Conservation (phyloP, 1,140 invertebrate genomes). For the Anthonomus grandis region DNA sequence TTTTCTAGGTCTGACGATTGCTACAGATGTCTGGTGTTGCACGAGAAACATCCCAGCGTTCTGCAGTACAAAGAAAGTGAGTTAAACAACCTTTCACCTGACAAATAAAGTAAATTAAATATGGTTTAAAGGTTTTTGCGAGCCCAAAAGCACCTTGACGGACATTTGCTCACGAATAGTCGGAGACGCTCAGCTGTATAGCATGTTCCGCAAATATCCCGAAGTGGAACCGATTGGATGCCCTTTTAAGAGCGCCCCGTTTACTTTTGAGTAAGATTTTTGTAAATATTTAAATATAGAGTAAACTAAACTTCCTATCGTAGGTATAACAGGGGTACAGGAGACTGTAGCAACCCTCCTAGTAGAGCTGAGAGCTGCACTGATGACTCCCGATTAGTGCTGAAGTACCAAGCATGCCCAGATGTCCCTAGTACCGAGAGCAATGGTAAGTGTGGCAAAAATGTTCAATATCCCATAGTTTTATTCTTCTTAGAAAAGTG, state of each 20-base stretch:
- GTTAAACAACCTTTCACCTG: too few species aligned
- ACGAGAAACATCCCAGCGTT: conserved; percentile 66
- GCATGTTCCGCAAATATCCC: conserved; percentile 69
- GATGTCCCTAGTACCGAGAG: conserved; percentile 71
- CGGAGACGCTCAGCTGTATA: conserved; percentile 68
- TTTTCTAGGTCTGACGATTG: conserved; percentile 55
- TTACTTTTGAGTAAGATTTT: conserved; percentile 57
- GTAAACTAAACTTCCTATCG: neutral
- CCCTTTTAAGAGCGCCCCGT: conserved; percentile 71
- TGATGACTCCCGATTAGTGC: conserved; percentile 71
- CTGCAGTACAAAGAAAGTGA: conserved; percentile 77
- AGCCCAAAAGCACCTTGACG: conserved; percentile 52
- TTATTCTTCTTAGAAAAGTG: neutral
- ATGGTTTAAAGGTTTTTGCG: conserved; percentile 58
- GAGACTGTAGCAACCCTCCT: conserved; percentile 70
- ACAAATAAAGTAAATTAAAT: conserved; percentile 7
- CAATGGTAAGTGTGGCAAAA: conserved; percentile 52
- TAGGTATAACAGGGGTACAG: conserved; percentile 68
- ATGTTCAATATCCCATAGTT: neutral
- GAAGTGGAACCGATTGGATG: conserved; percentile 63
- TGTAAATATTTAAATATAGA: neutral
- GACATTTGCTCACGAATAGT: conserved; percentile 64
- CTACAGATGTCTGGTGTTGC: conserved; percentile 65
- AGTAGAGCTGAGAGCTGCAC: conserved; percentile 80
- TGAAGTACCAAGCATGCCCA: conserved; percentile 83